Conservation (phyloP, 2,888 invertebrate species). For the Andrena bucephala region DNA sequence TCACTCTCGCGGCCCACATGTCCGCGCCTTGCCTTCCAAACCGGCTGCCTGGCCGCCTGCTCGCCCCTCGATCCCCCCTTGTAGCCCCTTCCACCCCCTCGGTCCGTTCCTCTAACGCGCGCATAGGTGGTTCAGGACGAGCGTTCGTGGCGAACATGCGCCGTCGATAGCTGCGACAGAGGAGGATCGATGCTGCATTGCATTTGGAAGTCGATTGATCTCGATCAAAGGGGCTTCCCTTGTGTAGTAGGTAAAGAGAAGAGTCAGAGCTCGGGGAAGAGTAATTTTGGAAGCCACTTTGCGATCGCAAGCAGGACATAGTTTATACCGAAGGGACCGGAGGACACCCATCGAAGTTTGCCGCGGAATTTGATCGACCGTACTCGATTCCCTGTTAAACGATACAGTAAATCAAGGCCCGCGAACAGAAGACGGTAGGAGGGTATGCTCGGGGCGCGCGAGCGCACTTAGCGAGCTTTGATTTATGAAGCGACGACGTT, state of each 20-base stretch:
- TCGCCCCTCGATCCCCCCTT: constrained; percentile 21
- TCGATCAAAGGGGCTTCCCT: neutral
- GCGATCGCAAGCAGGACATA: too few relatives aligned
- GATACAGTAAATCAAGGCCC: constrained; percentile 32
- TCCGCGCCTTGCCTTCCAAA: constrained; percentile 66
- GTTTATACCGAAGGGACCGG: neutral
- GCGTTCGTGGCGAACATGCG: too few relatives aligned
- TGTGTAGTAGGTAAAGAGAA: neutral
- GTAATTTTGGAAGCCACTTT: too few relatives aligned
- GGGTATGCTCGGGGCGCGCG: constrained; percentile 31
- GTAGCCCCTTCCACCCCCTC: constrained; percentile 26
- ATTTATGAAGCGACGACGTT: constrained; percentile 73
- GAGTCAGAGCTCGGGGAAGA: neutral
- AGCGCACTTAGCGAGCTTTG: constrained; percentile 66
- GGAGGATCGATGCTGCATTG: neutral
- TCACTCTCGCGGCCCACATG: constrained; percentile 80
- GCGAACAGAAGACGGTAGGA: constrained; percentile 5
- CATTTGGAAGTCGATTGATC: neutral
- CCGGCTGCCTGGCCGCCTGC: constrained; percentile 51
- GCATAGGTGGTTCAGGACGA: constrained; percentile 43
- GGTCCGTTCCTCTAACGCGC: constrained; percentile 9
- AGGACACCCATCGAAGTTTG: neutral
- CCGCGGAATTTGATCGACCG: constrained; percentile 26
- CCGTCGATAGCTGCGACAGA: neutral
- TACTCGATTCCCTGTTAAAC: constrained; percentile 21